phyloP scores from a whole-genome alignment of 2,888 invertebrate species.

The Cylloceria caligata region DNA sequence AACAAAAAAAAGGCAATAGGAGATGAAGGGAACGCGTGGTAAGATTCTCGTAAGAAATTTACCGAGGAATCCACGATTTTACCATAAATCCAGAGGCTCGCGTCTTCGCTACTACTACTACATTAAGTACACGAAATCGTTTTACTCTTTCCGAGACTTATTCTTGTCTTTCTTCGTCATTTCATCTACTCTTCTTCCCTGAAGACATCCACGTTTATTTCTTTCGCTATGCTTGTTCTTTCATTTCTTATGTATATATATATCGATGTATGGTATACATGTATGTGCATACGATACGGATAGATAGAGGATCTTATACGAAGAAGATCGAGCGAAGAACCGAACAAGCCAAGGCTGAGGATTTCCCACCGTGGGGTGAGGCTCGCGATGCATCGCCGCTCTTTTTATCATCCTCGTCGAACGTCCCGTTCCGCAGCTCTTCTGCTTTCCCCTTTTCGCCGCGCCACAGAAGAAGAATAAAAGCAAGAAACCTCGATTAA shows the following conservation, averaged over 20 bases:
- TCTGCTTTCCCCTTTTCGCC: slow-evolving; percentile 41
- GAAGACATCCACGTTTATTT: slow-evolving; percentile 10
- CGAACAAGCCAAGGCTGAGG: slow-evolving; percentile 74
- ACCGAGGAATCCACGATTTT: slow-evolving; percentile 33
- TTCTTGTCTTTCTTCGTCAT: not conserved
- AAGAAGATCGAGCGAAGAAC: slow-evolving; percentile 49
- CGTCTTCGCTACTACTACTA: not conserved
- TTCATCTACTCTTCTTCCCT: not conserved
- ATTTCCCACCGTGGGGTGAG: slow-evolving; percentile 73
- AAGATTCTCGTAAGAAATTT: slow-evolving; percentile 27
- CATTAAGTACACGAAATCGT: slow-evolving; percentile 4
- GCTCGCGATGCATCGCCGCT: slow-evolving; percentile 58
- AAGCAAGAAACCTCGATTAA: slow-evolving; percentile 67
- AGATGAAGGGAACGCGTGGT: slow-evolving; percentile 9
- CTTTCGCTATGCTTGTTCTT: not conserved
- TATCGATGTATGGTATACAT: not conserved
- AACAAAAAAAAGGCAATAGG: slow-evolving; percentile 3
- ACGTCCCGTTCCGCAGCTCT: slow-evolving; percentile 11
- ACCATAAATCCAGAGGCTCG: slow-evolving; percentile 9
- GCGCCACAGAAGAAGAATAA: slow-evolving; percentile 66
- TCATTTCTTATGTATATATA: not conserved
- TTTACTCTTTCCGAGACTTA: not conserved
- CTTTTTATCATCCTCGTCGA: slow-evolving; percentile 55
- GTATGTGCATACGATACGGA: not conserved
- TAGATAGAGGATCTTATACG: slow-evolving; percentile 37